These are phyloP conservation scores for Carabus problematicus DNA, from an alignment of 2,888 invertebrate species.

Conservation along the genomic window DNA sequence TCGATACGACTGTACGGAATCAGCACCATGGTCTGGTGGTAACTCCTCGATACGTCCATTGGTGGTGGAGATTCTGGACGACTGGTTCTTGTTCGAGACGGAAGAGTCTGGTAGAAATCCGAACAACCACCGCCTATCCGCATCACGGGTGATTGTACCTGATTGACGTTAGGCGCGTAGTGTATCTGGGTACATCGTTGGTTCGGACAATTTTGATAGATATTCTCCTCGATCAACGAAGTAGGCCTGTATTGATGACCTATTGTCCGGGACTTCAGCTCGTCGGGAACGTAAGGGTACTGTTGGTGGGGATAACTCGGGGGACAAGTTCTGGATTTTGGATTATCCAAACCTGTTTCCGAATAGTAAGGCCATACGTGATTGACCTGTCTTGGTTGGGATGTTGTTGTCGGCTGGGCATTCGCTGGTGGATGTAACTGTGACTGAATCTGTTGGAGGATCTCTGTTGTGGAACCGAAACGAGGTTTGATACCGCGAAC, in stretches of 20 bases:
- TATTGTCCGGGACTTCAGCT: constrained; percentile 49
- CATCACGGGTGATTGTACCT: constrained; percentile 52
- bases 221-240: constrained; percentile 57
- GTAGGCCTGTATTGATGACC: constrained; percentile 53
- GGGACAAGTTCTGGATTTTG: constrained; percentile 47
- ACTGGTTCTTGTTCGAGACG: constrained; percentile 58
- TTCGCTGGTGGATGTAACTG: constrained; percentile 61
- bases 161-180: constrained; percentile 53
- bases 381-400: constrained; percentile 63
- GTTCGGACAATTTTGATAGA: constrained; percentile 65
- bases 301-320: constrained; percentile 48
- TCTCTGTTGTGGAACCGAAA: constrained; percentile 80
- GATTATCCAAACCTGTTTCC: constrained; percentile 62
- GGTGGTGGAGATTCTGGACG: constrained; percentile 77
- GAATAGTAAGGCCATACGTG: constrained; percentile 74
- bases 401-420: constrained; percentile 51
- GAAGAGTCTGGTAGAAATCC: constrained; percentile 54
- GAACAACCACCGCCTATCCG: constrained; percentile 54
- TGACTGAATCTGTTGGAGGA: constrained; percentile 81
- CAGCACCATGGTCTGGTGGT: constrained; percentile 73
- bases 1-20: constrained; percentile 69
- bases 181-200: constrained; percentile 51
- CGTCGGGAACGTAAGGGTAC: constrained; percentile 51
- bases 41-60: constrained; percentile 64
- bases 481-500: constrained; percentile 90